A percentile compares a stretch with the other conserved stretches of the same genome.
Conservation (phyloP, 2,797 vertebrate genomes). For the Synaphobranchus kaupii region DNA sequence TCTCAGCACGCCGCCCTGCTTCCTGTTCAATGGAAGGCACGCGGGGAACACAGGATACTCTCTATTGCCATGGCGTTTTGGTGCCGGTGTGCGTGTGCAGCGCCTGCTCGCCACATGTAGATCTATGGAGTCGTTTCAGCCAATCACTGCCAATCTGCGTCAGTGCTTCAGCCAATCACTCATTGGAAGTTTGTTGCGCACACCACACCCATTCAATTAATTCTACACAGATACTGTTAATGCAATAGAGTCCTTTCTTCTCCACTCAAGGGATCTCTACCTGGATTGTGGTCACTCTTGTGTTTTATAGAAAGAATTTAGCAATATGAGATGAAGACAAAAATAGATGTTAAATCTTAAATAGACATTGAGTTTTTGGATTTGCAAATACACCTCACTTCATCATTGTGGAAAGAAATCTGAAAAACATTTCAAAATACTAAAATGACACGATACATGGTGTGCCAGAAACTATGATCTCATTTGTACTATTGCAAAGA, state of each 20-base stretch:
- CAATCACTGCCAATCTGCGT: too few species aligned
- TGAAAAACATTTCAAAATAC: neutral
- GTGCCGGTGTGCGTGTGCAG: neutral
- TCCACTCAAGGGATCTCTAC: neutral
- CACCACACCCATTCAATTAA: neutral
- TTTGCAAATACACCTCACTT: neutral
- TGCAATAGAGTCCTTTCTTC: neutral
- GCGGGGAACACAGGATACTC: conserved; percentile 26
- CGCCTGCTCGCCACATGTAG: neutral
- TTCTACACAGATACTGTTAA: neutral
- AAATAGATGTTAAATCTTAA: neutral
- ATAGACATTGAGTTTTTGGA: neutral
- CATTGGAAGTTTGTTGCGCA: too few species aligned
- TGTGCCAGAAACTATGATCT: neutral
- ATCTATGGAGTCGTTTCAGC: neutral
- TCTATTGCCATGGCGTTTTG: neutral
- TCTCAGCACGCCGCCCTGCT: neutral
- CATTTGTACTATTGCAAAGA: neutral
- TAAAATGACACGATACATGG: neutral
- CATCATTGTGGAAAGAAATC: neutral
- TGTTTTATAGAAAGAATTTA: neutral
- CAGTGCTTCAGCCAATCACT: neutral
- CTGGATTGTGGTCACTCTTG: neutral
- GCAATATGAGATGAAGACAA: neutral
- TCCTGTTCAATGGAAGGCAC: conserved; percentile 37